Base-by-base conservation (phyloP, 1,140 invertebrate species). In the Drosophila pandora region DNA sequence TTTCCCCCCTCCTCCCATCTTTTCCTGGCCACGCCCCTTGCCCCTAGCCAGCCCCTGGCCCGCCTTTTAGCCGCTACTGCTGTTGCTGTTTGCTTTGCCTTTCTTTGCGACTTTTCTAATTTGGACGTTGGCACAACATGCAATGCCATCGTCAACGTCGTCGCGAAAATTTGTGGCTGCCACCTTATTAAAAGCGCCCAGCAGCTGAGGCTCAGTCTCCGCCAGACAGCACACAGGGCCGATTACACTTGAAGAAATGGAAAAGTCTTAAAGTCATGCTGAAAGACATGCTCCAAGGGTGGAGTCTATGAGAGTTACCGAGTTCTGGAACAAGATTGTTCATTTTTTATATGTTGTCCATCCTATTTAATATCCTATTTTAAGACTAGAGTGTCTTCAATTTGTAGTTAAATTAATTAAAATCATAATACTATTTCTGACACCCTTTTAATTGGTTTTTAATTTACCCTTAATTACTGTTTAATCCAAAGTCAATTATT, bases 91-190 rank as follows among this genome's bases (percentile, higher is more conserved):
- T 78, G 78, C 83, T 68, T 82, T 88, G 78, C 74, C 78, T 84
- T 85, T 85, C 82, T 85, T 85, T 85, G 74, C 78, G 82, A 85
- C 82, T 85, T 85, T 85, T 85, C 82, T 85, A 85, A 85, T 85
- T 85, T 85, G 83, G 83, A 82, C 83, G 79, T 76, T 82, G 64
- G 78, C 82, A 78, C 83, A 87, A 82, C 82, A 85, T 82, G 82
- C 78, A 85, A 87, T 85, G 60, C 71, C 67, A 76, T 87, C 74
- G 70, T 75, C 67, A 60, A 72, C 69, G 74, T 61, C 73, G 78
- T 82, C 83, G 82, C 82, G 82, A 71, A 85, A 85, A 85, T 85
- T 85, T 85, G 82, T 85, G 82, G 82, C 78, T 85, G 79, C 60
- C 82, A 85, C 83, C 82, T 85, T 85, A 85, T 85, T 85, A 85